A percentile compares a stretch with the other conserved stretches of the same genome.
These are phyloP conservation scores for Ericerus pela DNA, from an alignment of 1,140 invertebrate genomes.

Conservation along the genomic window DNA sequence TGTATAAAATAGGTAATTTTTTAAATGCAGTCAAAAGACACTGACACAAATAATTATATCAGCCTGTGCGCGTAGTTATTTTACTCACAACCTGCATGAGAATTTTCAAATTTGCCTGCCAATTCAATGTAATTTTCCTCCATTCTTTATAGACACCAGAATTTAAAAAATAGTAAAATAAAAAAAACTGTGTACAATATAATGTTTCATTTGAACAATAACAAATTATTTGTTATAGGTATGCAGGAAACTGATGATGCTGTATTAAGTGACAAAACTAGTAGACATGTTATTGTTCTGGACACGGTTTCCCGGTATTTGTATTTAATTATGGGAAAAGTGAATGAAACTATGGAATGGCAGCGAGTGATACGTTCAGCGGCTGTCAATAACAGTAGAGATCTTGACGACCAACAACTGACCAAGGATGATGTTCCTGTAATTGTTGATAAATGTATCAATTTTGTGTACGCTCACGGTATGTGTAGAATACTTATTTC, in stretches of 20 bases:
- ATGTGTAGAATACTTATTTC: slow-evolving; percentile 22
- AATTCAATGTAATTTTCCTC: no score
- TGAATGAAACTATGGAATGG: slow-evolving; percentile 41
- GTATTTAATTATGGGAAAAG: slow-evolving; percentile 53
- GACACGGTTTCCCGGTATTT: slow-evolving; percentile 45
- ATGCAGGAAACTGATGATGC: slow-evolving; percentile 12
- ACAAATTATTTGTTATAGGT: no score
- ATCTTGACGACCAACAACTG: slow-evolving; percentile 65
- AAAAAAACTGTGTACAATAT: no score
- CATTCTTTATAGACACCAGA: no score
- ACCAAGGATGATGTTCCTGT: slow-evolving; percentile 73
- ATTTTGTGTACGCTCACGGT: slow-evolving; percentile 73
- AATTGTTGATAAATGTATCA: slow-evolving; percentile 78
- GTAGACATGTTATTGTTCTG: slow-evolving; percentile 34
- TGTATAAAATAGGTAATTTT: no score
- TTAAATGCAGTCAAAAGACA: no score
- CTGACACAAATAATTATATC: no score
- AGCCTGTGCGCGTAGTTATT: no score
- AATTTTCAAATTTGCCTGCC: no score
- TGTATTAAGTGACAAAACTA: neutral
- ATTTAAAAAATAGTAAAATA: no score
- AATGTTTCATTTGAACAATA: no score
- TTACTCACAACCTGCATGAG: no score
- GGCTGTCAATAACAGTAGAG: slow-evolving; percentile 56
- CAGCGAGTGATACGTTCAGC: slow-evolving; percentile 52